Percentiles rank a stretch among this genome's conserved stretches.
phyloP scores from a whole-genome alignment of 2,888 invertebrate species.

The Deilephila elpenor region DNA sequence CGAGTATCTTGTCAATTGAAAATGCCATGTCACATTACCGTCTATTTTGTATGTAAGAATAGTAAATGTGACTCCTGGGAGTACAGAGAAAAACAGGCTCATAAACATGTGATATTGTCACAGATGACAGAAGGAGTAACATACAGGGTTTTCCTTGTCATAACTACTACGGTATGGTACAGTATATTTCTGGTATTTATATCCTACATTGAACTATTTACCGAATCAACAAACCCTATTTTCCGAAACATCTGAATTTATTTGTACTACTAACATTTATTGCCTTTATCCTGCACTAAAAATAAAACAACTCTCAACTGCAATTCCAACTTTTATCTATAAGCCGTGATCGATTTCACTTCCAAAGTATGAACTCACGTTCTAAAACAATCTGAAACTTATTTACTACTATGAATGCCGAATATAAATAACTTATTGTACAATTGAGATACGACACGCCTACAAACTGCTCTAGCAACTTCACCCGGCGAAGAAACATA shows the following conservation, averaged over 20 bases:
- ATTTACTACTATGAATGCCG: neutral
- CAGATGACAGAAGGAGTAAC: neutral
- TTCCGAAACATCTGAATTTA: no score
- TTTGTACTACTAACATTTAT: no score
- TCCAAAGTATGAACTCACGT: no score
- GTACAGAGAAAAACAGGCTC: neutral
- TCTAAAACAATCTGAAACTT: neutral
- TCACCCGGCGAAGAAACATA: slow-evolving; percentile 43
- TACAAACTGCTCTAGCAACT: slow-evolving; percentile 45
- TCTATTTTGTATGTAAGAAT: neutral
- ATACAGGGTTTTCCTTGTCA: no score
- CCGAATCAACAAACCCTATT: no score
- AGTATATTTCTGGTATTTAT: no score
- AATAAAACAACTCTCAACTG: no score
- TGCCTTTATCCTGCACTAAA: no score
- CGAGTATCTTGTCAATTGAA: neutral
- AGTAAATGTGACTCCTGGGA: neutral
- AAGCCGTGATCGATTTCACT: no score
- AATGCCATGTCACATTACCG: neutral
- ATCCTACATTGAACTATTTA: no score
- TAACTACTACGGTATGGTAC: no score
- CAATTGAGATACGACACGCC: slow-evolving; percentile 37
- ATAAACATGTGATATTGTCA: slow-evolving; percentile 4
- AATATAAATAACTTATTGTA: slow-evolving; percentile 13
- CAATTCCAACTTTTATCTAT: no score